Conservation (phyloP, 2,888 invertebrate species). For the Zhuqinia jingwanae region DNA sequence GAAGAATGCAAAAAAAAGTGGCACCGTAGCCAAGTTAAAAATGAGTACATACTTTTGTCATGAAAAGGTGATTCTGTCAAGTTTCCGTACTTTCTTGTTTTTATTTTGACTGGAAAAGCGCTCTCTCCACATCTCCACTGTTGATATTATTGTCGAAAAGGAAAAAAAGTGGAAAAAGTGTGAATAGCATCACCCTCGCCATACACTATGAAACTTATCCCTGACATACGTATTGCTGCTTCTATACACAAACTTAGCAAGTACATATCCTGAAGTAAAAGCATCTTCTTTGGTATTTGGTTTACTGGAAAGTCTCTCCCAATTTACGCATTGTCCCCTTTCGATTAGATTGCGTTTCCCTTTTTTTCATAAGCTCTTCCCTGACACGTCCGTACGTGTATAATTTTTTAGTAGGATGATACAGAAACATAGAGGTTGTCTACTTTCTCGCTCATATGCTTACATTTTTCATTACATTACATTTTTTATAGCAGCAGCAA, state of each 20-base stretch:
- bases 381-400: not conserved
- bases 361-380: not conserved
- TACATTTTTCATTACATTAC: constrained; percentile 29
- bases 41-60: not conserved
- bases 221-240: too few relatives aligned
- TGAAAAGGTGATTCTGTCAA: constrained; percentile 16
- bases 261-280: not conserved
- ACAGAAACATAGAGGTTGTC: not conserved
- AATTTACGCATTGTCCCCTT: constrained; percentile 43
- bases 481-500: not conserved
- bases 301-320: constrained; percentile 11
- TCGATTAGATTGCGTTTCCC: constrained; percentile 12
- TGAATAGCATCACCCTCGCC: not conserved
- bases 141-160: too few relatives aligned
- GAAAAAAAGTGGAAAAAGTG: too few relatives aligned
- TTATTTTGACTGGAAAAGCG: not conserved
- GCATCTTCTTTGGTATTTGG: not conserved
- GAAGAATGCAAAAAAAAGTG: not conserved
- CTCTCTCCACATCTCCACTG: not conserved
- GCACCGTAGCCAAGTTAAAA: not conserved
- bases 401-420: not conserved
- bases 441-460: not conserved
- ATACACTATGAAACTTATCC: not conserved
- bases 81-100: not conserved
- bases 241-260: too few relatives aligned